These are phyloP conservation scores for Mesoligia furuncula DNA, from an alignment of 2,888 invertebrate species.

Conservation along the genomic window DNA sequence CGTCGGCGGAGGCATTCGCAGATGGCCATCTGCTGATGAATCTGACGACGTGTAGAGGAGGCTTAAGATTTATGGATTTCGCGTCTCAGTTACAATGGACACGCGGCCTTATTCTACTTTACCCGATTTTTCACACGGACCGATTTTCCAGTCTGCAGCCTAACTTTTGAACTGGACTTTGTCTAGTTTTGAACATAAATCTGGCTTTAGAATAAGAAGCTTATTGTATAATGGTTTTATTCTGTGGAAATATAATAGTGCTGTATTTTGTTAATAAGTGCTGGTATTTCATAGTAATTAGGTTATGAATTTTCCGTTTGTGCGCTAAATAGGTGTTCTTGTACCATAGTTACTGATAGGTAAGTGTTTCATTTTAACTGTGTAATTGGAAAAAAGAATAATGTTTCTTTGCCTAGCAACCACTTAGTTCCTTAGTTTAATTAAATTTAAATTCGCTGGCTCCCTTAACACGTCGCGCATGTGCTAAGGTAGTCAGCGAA, in stretches of 20 bases:
- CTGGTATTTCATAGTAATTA: constrained; percentile 7
- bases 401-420: neutral
- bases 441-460: too few species aligned
- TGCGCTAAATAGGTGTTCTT: neutral
- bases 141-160: constrained; percentile 18
- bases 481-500: too few species aligned
- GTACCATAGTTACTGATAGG: too few species aligned
- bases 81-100: neutral
- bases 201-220: constrained; percentile 10
- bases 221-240: constrained; percentile 1
- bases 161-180: constrained; percentile 30
- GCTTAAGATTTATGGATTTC: neutral
- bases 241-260: neutral
- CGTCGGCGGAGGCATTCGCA: too few species aligned
- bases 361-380: neutral
- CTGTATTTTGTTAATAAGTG: constrained; percentile 9
- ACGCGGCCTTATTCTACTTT: neutral
- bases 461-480: too few species aligned
- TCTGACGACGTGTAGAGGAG: too few species aligned
- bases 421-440: neutral
- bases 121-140: constrained; percentile 27
- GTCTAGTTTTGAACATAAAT: constrained; percentile 53
- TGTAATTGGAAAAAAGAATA: neutral
- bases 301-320: constrained; percentile 6
- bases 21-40: too few species aligned